These are phyloP conservation scores for Thymelicus sylvestris DNA, from an alignment of 2,888 invertebrate genomes.

Conservation along the genomic window DNA sequence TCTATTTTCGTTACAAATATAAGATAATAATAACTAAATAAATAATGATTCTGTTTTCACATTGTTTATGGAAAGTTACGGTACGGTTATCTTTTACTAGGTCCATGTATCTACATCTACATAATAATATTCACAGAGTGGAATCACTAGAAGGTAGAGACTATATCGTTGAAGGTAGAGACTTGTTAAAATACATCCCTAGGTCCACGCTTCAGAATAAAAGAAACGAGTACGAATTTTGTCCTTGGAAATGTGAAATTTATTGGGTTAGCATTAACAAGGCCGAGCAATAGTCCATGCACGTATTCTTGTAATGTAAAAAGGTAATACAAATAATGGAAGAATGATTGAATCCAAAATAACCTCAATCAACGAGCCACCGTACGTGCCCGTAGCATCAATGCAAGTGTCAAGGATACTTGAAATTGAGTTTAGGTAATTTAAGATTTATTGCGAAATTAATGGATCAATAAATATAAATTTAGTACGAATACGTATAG, in stretches of 20 bases:
- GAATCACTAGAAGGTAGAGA: too few relatives aligned
- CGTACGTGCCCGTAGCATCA: conserved; percentile 54
- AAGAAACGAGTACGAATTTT: conserved; percentile 2
- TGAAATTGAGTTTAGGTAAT: conserved; percentile 47
- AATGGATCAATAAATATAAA: neutral
- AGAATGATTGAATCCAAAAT: conserved; percentile 59
- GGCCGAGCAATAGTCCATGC: conserved; percentile 41
- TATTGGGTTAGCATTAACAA: conserved; percentile 19
- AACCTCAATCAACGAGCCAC: conserved; percentile 54
- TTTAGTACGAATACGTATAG: too few relatives aligned
- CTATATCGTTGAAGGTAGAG: too few relatives aligned
- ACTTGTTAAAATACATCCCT: neutral
- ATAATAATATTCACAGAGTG: too few relatives aligned
- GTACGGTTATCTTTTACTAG: too few relatives aligned
- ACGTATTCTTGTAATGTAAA: conserved; percentile 61
- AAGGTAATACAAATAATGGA: conserved; percentile 52
- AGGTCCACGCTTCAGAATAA: neutral
- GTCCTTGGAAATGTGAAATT: conserved; percentile 12
- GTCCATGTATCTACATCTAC: too few relatives aligned
- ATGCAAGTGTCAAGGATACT: conserved; percentile 63
- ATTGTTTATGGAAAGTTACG: too few relatives aligned
- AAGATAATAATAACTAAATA: too few relatives aligned
- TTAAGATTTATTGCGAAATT: conserved; percentile 10
- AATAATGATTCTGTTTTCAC: too few relatives aligned
- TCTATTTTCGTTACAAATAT: too few relatives aligned